A percentile compares a stretch with the other conserved stretches of the same genome.
Conservation (phyloP, 2,888 invertebrate species). For the Rhamphomyia laevipes region DNA sequence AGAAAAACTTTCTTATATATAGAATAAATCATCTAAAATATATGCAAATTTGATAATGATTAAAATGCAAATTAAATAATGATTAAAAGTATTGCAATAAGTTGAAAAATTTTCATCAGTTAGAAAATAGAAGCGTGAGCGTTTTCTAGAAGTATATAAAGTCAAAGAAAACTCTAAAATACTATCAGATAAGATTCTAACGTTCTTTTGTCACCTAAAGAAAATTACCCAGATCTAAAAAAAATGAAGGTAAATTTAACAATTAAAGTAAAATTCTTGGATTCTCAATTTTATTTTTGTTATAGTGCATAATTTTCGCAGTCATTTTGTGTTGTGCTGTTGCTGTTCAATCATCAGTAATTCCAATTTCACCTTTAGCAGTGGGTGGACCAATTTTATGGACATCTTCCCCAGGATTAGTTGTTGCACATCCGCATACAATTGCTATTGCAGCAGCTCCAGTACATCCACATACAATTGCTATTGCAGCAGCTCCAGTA, state of each 20-base stretch:
- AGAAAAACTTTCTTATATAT: too few relatives aligned
- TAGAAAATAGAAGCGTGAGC: too few relatives aligned
- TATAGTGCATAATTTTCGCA: slow-evolving; percentile 17
- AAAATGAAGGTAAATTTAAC: slow-evolving; percentile 32
- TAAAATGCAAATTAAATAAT: too few relatives aligned
- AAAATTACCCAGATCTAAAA: slow-evolving; percentile 19
- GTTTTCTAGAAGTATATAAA: too few relatives aligned
- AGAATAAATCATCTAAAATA: too few relatives aligned
- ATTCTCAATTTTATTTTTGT: too few relatives aligned
- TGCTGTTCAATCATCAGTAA: slow-evolving; percentile 27
- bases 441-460: slow-evolving; percentile 18
- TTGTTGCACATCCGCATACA: slow-evolving; percentile 18
- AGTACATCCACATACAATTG: slow-evolving; percentile 17
- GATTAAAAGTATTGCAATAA: too few relatives aligned
- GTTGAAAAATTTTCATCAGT: too few relatives aligned
- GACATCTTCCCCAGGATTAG: slow-evolving; percentile 17
- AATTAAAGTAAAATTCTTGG: too few relatives aligned
- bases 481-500: slow-evolving; percentile 18
- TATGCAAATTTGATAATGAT: too few relatives aligned
- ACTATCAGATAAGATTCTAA: too few relatives aligned
- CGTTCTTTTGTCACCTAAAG: neutral
- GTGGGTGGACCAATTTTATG: slow-evolving; percentile 12
- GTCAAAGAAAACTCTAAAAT: too few relatives aligned
- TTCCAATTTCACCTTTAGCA: slow-evolving; percentile 22
- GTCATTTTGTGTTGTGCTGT: slow-evolving; percentile 35